Base-by-base conservation (phyloP, 2,797 vertebrate species). In the Enteromius radiatus region DNA sequence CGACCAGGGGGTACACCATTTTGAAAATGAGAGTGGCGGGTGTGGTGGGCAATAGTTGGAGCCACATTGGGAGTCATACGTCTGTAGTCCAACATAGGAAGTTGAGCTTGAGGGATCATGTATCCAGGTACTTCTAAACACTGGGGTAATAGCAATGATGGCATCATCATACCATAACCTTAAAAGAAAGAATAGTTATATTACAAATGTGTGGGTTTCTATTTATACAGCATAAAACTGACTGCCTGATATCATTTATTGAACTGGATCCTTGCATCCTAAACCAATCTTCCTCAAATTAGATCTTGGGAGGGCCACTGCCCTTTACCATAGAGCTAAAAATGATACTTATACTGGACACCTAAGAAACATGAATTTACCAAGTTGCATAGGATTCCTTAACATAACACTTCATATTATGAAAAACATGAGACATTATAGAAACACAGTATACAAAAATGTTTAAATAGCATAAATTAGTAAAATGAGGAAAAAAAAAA, bases 41-140 rank as follows among this genome's bases (percentile, higher is more conserved):
- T 75, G 5, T 94, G 95, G 87, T 93, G 94, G 17, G 93, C 92
- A 92, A 94, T 92, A 47, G 92, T 89, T 69, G 94, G 93, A 68
- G 94, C 93, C 52, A 93, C 85, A 74, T 93, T 92, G 1, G 94
- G 91, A 86, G 91, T 93, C 14, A 93, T 81, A 15, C 92, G 92
- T 33, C 95, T 90, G 91, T 95, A 95, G 89, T 95, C 95, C 61
- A 93, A 90, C 87, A 95, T 77, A 76, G 95, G 94, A 15, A 94
- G 90, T 84, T 93, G 92, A 41, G 90, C 89, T 7, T 94, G 94
- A 19, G 95, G 94, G 3, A 95, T 14, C 3, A 96, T 87, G 63
- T 94, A 96, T 17, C 91, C 86, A 9, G 95, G 94, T 0, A 91
- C 84, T 52, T 95, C 94, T 84, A 94, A 71, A 88, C 91, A 95